Evolutionary conservation across 1,140 invertebrate species (phyloP).

Genomic region (Halotydeus destructor): DNA sequence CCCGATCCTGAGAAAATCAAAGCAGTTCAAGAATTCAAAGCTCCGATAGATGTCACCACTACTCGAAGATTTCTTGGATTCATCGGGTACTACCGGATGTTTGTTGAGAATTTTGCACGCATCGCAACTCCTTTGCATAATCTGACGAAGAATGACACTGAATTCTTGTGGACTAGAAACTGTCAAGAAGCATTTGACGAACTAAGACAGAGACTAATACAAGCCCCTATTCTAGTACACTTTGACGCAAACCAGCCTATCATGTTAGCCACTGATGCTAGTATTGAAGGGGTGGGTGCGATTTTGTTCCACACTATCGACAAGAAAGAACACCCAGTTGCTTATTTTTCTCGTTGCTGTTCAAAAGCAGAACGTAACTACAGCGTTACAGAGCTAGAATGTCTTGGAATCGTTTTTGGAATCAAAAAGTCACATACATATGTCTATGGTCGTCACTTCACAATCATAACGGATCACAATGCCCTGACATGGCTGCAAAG

Average conservation of each 20-base stretch:
- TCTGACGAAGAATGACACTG: conserved; percentile 1
- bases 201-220: conserved; percentile 1
- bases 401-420: conserved; percentile 27
- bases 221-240: neutral
- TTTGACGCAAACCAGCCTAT: conserved; percentile 6
- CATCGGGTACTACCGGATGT: conserved; percentile 6
- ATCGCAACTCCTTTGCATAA: conserved; percentile 3
- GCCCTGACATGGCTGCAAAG: conserved; percentile 20
- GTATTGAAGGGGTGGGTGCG: conserved; percentile 19
- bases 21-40: conserved; percentile 7
- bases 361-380: conserved; percentile 20
- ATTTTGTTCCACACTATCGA: conserved; percentile 19
- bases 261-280: conserved; percentile 22
- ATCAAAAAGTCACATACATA: conserved; percentile 30
- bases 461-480: conserved; percentile 28
- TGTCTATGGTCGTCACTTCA: conserved; percentile 25
- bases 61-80: conserved; percentile 10
- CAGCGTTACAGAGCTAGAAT: conserved; percentile 33
- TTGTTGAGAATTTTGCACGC: conserved; percentile 8
- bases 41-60: conserved; percentile 2
- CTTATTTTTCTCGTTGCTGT: conserved; percentile 3
- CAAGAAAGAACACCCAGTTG: neutral
- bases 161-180: conserved; percentile 1
- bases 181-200: conserved; percentile 9
- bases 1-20: conserved; percentile 5